Percentiles rank a stretch among this genome's conserved stretches.
These are phyloP conservation scores for Rhombomys opimus DNA, from an alignment of 2,113 vertebrate genomes.

Conservation along the genomic window DNA sequence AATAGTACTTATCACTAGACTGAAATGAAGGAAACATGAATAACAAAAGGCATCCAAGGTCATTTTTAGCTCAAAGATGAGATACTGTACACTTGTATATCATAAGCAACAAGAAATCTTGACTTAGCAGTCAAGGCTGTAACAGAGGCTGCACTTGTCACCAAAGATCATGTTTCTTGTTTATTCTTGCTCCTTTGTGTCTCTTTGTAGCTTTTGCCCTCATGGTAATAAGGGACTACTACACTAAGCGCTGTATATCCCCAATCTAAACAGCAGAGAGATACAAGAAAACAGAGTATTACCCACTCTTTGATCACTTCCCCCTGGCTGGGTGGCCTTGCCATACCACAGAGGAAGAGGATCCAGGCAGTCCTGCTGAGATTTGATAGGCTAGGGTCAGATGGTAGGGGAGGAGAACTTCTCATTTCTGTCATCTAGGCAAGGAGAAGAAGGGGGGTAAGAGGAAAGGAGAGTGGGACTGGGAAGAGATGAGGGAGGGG, in stretches of 20 bases:
- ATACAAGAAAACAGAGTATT: background rate
- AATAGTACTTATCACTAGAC: background rate
- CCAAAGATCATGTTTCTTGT: background rate
- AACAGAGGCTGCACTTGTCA: background rate
- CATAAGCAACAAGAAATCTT: background rate
- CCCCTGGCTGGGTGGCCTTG: no score
- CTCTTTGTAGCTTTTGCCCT: background rate
- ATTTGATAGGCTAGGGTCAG: no score
- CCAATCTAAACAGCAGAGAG: background rate
- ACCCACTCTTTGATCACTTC: no score
- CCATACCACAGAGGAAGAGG: no score
- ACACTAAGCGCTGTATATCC: rapidly evolving
- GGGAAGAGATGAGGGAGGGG: no score
- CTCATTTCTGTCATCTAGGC: no score
- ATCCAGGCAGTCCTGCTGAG: no score
- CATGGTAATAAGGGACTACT: background rate
- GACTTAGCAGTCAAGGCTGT: background rate
- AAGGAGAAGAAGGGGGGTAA: no score
- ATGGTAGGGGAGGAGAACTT: no score
- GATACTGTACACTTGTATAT: background rate
- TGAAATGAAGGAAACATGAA: background rate
- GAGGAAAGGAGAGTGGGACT: no score
- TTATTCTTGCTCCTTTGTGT: background rate
- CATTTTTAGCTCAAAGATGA: background rate
- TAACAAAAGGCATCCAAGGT: background rate